Evolutionary conservation across 2,113 vertebrate species (phyloP).

Genomic region (Carollia perspicillata): DNA sequence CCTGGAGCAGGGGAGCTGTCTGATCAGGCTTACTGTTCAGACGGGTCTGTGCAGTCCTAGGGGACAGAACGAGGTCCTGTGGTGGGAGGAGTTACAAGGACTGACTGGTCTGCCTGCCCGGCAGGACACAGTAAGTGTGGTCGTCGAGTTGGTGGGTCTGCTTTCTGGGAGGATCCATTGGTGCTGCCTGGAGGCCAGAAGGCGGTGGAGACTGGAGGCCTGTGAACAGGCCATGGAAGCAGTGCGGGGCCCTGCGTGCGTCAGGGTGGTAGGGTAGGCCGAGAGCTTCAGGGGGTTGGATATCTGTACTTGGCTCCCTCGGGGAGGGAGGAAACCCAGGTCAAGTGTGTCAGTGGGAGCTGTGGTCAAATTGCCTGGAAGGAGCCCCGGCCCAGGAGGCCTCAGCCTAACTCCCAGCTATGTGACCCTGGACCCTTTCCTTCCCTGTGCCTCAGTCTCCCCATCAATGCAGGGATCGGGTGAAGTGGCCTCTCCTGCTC

Average conservation of each 20-base stretch:
- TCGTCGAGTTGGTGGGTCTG: neutral
- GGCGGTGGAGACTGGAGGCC: neutral
- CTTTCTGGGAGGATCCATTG: neutral
- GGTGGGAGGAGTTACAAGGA: neutral
- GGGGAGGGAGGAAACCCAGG: neutral
- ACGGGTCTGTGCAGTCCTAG: neutral
- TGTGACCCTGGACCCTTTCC: neutral
- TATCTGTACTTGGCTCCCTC: neutral
- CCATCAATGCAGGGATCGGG: neutral
- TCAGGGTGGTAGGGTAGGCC: neutral
- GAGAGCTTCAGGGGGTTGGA: neutral
- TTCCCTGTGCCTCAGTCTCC: neutral
- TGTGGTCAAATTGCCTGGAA: neutral
- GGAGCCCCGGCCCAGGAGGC: neutral
- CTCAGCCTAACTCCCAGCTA: neutral
- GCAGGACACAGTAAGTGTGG: neutral
- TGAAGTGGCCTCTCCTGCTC: neutral
- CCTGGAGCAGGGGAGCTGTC: neutral
- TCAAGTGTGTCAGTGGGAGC: neutral
- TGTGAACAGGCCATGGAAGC: neutral
- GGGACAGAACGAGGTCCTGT: neutral
- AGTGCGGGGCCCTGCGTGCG: rapidly evolving
- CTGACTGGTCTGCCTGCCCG: neutral
- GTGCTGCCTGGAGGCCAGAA: neutral
- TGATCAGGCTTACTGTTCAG: neutral